Conservation (phyloP, 2,888 invertebrate species). For the Branchipolynoe longqiensis region DNA sequence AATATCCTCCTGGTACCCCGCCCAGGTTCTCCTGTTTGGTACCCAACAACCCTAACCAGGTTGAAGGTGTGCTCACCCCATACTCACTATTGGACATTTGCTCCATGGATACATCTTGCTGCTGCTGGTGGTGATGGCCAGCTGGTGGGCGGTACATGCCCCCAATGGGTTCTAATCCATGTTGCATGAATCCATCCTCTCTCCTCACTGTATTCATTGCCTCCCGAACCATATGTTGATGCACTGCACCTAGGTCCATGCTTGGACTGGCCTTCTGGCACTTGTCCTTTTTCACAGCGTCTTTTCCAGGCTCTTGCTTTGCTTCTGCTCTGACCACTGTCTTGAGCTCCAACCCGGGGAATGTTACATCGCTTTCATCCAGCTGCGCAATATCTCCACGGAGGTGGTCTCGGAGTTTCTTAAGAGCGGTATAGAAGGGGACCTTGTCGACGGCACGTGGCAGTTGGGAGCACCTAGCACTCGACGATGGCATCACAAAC, state of each 20-base stretch:
- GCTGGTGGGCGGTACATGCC: slow-evolving; percentile 1
- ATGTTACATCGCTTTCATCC: slow-evolving; percentile 79
- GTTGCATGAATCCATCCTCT: not conserved
- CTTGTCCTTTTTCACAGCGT: not conserved
- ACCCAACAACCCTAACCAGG: too few species aligned
- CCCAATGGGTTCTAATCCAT: not conserved
- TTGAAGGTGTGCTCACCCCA: too few species aligned
- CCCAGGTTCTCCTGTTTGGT: too few species aligned
- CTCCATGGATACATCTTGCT: too few species aligned
- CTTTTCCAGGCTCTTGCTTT: slow-evolving; percentile 58
- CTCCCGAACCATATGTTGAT: slow-evolving; percentile 22
- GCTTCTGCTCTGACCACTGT: slow-evolving; percentile 61
- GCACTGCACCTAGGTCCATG: not conserved
- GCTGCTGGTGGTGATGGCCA: too few species aligned
- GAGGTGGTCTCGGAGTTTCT: slow-evolving; percentile 96
- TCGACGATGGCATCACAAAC: slow-evolving; percentile 99
- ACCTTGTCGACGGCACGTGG: slow-evolving; percentile 99
- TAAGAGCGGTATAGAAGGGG: slow-evolving; percentile 96
- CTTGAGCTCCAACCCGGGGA: slow-evolving; percentile 74
- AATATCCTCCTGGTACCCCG: too few species aligned
- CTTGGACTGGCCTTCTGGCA: not conserved
- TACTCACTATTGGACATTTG: too few species aligned
- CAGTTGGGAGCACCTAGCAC: slow-evolving; percentile 96
- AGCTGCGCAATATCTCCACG: slow-evolving; percentile 86
- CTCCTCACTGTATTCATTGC: not conserved